A percentile compares a stretch with the other conserved stretches of the same genome.
phyloP scores from a whole-genome alignment of 2,113 vertebrate genomes.

The Onychostruthus taczanowskii region DNA sequence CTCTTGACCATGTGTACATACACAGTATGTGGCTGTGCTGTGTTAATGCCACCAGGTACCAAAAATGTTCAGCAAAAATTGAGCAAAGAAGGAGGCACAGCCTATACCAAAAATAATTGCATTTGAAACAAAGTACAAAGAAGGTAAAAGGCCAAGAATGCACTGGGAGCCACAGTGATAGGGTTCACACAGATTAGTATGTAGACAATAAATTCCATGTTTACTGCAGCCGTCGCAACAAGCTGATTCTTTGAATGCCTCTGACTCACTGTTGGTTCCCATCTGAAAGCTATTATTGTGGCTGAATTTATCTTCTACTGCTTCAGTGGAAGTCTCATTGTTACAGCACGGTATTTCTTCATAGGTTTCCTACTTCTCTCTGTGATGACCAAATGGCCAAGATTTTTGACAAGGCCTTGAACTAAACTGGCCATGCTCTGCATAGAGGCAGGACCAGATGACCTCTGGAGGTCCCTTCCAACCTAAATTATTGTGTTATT shows the following conservation, averaged over 20 bases:
- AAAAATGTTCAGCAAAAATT: background rate
- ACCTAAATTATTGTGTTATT: background rate
- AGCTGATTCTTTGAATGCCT: slow-evolving; percentile 4
- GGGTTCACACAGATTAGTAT: background rate
- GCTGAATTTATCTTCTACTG: background rate
- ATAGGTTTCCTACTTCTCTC: background rate
- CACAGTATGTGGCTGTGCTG: background rate
- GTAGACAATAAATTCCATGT: slow-evolving; percentile 1
- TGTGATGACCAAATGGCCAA: background rate
- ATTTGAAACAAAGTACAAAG: background rate
- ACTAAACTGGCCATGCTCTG: background rate
- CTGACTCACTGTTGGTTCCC: background rate
- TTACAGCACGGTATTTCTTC: background rate
- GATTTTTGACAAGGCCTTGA: background rate
- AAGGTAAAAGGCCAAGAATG: background rate
- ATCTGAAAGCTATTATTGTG: background rate
- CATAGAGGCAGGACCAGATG: fast-evolving
- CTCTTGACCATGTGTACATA: background rate
- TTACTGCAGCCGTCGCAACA: background rate
- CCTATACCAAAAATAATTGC: background rate
- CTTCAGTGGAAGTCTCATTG: background rate
- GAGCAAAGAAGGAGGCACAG: background rate
- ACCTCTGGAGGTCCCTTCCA: background rate
- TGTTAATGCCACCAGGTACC: background rate
- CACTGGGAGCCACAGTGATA: background rate